Base-by-base conservation (phyloP, 1,140 invertebrate species). In the Lordiphosa collinella region DNA sequence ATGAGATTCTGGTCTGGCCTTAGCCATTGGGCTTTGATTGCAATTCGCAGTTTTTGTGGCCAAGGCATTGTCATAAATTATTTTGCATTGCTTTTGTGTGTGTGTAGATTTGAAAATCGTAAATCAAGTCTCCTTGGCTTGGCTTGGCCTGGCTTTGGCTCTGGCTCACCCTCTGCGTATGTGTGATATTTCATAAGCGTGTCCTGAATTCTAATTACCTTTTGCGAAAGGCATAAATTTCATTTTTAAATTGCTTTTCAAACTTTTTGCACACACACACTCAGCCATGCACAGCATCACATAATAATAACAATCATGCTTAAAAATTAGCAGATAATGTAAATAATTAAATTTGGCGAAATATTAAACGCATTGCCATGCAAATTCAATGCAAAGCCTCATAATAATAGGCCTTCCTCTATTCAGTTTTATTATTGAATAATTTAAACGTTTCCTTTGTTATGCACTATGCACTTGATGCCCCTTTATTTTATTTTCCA, bases 171-270 rank as follows among this genome's bases (percentile, higher is more conserved):
- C 78, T 60, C 66, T 84, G 72, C 78, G 78, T 82, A 82, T 82
- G 76, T 84, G 78, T 82, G 78, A 82, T 82, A 82, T 82, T 82
- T 82, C 78, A 82, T 68, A 72, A 75, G 63, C 78, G 76, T 82
- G 76, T 82, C 76, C 76, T 82, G 76, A 82, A 82, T 82, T 82
- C 76, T 82, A 82, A 82, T 82, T 82, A 82, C 71, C 61, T 71
- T 82, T 84, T 66, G 64, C 56, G 22, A 52, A 40, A 47, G 31
- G 63, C 63, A 73, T 80, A 79, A 74, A 80, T 79, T 70, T 57
- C 50, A 58, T 58, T 70, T 70, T 52, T 47, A 82, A 82, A 82
- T 71, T 75, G 51, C 60, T 79, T 69, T 74, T 41, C 70, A 59
- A 65, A 73, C 48, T 52, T 74, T 64, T 69, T 46, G 10, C 36